Percentiles rank a stretch among this genome's conserved stretches.
phyloP scores from a whole-genome alignment of 2,888 invertebrate genomes.

The Pediacus dermestoides region DNA sequence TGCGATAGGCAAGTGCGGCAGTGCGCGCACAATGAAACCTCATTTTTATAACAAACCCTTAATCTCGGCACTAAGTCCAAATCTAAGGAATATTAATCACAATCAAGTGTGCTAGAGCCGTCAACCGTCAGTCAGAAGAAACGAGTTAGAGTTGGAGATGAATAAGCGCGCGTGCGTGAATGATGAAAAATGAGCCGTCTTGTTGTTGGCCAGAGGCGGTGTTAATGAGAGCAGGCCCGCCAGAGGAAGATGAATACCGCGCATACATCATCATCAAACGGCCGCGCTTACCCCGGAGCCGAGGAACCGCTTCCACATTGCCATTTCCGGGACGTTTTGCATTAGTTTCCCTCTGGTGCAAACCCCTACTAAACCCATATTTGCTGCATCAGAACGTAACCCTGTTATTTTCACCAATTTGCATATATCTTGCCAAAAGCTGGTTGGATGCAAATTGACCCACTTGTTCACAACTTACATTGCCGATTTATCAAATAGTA shows the following conservation, averaged over 20 bases:
- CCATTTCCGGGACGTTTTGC: conserved; percentile 18
- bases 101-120: conserved; percentile 38
- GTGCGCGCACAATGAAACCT: too few species aligned
- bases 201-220: conserved; percentile 36
- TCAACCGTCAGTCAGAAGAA: conserved; percentile 35
- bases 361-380: too few species aligned
- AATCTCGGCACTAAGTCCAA: conserved; percentile 36
- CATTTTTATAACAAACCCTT: conserved; percentile 25
- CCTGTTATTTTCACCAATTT: too few species aligned
- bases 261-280: conserved; percentile 33
- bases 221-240: conserved; percentile 39
- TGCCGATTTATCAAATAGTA: too few species aligned
- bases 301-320: conserved; percentile 14
- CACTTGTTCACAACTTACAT: too few species aligned
- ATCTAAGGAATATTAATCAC: conserved; percentile 44
- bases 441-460: too few species aligned
- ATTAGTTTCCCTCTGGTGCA: too few species aligned
- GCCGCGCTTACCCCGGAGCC: conserved; percentile 15
- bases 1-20: too few species aligned
- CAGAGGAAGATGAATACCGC: conserved; percentile 28
- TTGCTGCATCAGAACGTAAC: too few species aligned
- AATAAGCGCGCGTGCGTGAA: conserved; percentile 37
- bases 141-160: conserved; percentile 30
- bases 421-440: too few species aligned
- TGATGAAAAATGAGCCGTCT: conserved; percentile 44